Conservation (phyloP, 2,888 invertebrate species). For the Epistrophella euchroma region DNA sequence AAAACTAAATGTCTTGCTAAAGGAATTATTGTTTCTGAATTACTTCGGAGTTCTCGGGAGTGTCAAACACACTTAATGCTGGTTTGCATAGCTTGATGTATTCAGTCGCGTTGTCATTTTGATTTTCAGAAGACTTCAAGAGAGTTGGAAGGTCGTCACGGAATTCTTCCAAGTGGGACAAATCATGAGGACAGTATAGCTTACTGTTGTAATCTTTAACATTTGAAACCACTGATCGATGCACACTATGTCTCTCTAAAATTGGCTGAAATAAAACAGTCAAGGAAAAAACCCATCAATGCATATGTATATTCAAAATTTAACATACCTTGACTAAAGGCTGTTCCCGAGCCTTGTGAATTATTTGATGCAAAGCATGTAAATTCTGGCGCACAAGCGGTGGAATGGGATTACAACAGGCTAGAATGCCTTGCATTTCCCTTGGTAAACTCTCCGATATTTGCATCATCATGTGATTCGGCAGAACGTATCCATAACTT, state of each 20-base stretch:
- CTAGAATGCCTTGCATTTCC: conserved; percentile 96
- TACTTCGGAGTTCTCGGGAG: conserved; percentile 78
- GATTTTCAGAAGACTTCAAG: conserved; percentile 78
- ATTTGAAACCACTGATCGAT: conserved; percentile 71
- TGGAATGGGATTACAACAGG: conserved; percentile 97
- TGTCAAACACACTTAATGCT: conserved; percentile 79
- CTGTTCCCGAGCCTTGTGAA: conserved; percentile 89
- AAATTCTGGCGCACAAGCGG: conserved; percentile 86
- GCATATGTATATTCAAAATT: background rate
- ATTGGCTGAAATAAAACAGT: conserved; percentile 83
- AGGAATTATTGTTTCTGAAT: conserved; percentile 7
- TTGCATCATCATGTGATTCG: conserved; percentile 97
- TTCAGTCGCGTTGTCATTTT: background rate
- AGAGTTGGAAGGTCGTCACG: conserved; percentile 86
- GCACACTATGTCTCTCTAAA: conserved; percentile 77
- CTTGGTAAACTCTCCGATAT: conserved; percentile 94
- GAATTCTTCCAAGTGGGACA: conserved; percentile 85
- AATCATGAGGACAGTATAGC: conserved; percentile 87
- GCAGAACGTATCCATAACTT: conserved; percentile 95
- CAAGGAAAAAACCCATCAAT: too few species aligned
- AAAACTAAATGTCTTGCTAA: background rate
- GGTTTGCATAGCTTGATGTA: conserved; percentile 72
- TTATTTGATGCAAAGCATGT: conserved; percentile 87
- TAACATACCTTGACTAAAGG: conserved; percentile 86
- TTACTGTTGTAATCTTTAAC: conserved; percentile 85